A percentile compares a stretch with the other conserved stretches of the same genome.
Evolutionary conservation across 2,113 vertebrate genomes (phyloP).

Genomic region (Vireo altiloquus): DNA sequence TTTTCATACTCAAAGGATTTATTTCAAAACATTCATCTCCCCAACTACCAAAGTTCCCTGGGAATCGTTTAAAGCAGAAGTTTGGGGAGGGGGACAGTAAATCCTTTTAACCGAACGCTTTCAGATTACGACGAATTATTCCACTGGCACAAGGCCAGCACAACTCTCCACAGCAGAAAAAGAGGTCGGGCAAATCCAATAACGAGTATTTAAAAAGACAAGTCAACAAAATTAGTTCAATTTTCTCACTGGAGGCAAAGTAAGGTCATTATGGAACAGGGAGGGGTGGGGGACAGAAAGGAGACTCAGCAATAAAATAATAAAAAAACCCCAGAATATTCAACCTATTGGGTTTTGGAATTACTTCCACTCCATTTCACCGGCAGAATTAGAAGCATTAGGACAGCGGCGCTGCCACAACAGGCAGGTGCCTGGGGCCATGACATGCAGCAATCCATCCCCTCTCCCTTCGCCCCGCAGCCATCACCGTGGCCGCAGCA

Average conservation of each 20-base stretch:
- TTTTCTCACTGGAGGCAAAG: constrained; percentile 21
- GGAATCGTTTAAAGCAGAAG: neutral
- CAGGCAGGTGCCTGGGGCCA: constrained; percentile 21
- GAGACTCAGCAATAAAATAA: neutral
- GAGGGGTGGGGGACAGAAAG: neutral
- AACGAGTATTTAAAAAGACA: constrained; percentile 41
- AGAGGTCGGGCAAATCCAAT: constrained; percentile 38
- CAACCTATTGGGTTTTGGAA: constrained; percentile 51
- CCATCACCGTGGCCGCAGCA: neutral
- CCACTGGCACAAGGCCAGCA: neutral
- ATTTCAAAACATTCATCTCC: neutral
- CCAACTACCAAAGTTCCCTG: fast-evolving
- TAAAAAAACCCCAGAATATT: neutral
- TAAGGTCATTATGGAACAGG: neutral
- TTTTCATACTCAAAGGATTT: neutral
- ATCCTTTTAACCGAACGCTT: neutral
- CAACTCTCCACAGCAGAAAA: neutral
- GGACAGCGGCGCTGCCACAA: constrained; percentile 35
- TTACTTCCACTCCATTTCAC: constrained; percentile 71
- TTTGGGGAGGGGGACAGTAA: neutral
- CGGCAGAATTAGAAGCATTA: constrained; percentile 58
- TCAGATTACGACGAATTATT: neutral
- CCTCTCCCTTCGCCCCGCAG: neutral
- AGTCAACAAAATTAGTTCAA: constrained; percentile 36
- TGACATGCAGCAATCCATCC: neutral